phyloP scores from a whole-genome alignment of 2,888 invertebrate species.

The Adineta ricciae region DNA sequence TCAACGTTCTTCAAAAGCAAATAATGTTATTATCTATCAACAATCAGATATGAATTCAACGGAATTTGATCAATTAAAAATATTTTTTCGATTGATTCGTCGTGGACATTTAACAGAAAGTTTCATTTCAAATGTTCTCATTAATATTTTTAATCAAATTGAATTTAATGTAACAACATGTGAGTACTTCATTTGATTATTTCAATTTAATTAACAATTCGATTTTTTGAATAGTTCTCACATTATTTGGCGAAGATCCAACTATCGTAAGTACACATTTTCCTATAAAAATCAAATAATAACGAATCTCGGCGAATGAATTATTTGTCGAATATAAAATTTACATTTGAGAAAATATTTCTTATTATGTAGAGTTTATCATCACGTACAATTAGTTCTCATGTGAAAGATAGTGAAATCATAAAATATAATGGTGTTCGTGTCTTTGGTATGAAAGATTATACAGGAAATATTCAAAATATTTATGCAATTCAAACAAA shows the following conservation, averaged over 20 bases:
- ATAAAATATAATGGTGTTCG: not conserved
- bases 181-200: not conserved
- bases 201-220: no score
- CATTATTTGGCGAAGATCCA: not conserved
- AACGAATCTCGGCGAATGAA: no score
- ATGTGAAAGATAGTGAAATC: not conserved
- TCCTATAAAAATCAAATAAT: no score
- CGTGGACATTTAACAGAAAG: not conserved
- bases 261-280: not conserved
- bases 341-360: not conserved
- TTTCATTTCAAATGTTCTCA: not conserved
- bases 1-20: not conserved
- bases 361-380: not conserved
- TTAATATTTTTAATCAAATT: not conserved
- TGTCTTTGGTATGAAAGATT: not conserved
- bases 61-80: not conserved
- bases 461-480: not conserved
- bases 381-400: not conserved
- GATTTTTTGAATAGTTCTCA: not conserved
- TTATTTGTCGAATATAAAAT: no score
- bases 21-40: not conserved
- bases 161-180: not conserved
- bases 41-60: not conserved
- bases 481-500: not conserved
- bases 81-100: not conserved